phyloP scores from a whole-genome alignment of 2,797 vertebrate species.

The Cynopterus sphinx region DNA sequence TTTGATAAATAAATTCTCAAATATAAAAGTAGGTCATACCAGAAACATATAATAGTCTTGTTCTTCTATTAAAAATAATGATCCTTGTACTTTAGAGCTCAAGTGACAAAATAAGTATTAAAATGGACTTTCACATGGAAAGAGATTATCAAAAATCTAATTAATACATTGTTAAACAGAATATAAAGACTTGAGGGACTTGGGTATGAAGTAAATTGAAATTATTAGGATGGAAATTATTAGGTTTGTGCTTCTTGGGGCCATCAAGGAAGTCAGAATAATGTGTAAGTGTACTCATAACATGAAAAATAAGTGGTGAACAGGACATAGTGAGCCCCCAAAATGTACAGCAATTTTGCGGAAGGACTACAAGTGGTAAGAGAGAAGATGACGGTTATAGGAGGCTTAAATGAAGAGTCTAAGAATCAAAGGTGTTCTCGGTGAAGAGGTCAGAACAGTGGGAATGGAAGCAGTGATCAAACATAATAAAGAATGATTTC shows the following conservation, averaged over 20 bases:
- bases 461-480: neutral
- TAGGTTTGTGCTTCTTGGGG: neutral
- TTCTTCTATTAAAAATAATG: neutral
- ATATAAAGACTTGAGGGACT: neutral
- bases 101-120: neutral
- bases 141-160: neutral
- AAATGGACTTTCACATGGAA: neutral
- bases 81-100: neutral
- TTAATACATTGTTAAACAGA: neutral
- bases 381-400: neutral
- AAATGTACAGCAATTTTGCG: neutral
- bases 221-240: neutral
- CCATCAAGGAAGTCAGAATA: neutral
- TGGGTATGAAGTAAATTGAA: neutral
- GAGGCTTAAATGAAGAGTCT: neutral
- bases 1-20: slow-evolving; percentile 26
- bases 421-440: neutral
- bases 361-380: neutral
- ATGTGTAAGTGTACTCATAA: neutral
- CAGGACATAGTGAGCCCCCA: neutral
- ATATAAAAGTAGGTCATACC: neutral
- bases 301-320: neutral
- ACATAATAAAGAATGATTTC: neutral
- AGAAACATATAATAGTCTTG: neutral
- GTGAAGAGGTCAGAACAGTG: neutral